A percentile compares a stretch with the other conserved stretches of the same genome.
phyloP scores from a whole-genome alignment of 2,797 vertebrate genomes.

The Acanthiza pusilla region DNA sequence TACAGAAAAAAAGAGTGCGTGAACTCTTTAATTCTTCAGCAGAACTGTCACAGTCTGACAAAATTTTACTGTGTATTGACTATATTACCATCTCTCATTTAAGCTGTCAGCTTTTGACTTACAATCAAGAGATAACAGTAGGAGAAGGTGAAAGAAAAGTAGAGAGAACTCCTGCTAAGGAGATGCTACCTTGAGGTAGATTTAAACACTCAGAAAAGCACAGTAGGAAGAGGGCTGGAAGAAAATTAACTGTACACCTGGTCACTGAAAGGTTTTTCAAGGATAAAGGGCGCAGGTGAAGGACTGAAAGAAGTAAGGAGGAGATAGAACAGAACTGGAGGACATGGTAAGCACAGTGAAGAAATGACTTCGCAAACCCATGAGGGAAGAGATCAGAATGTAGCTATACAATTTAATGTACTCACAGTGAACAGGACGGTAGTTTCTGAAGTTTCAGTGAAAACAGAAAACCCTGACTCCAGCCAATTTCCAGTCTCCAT shows the following conservation, averaged over 20 bases:
- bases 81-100: not conserved
- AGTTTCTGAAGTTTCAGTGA: not conserved
- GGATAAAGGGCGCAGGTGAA: not conserved
- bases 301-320: not conserved
- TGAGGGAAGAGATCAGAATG: not conserved
- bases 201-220: not conserved
- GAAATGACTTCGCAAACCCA: not conserved
- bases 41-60: slow-evolving; percentile 3
- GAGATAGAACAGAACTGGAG: not conserved
- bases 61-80: not conserved
- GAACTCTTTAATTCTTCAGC: not conserved
- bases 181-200: not conserved
- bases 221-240: not conserved
- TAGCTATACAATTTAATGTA: not conserved
- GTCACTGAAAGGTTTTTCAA: not conserved
- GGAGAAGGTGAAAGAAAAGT: not conserved
- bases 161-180: not conserved
- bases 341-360: not conserved
- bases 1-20: not conserved
- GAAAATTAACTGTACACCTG: not conserved
- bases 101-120: not conserved
- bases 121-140: not conserved
- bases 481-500: not conserved
- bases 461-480: not conserved
- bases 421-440: not conserved